phyloP scores from a whole-genome alignment of 2,797 vertebrate genomes.

The Intellagama lesueurii region DNA sequence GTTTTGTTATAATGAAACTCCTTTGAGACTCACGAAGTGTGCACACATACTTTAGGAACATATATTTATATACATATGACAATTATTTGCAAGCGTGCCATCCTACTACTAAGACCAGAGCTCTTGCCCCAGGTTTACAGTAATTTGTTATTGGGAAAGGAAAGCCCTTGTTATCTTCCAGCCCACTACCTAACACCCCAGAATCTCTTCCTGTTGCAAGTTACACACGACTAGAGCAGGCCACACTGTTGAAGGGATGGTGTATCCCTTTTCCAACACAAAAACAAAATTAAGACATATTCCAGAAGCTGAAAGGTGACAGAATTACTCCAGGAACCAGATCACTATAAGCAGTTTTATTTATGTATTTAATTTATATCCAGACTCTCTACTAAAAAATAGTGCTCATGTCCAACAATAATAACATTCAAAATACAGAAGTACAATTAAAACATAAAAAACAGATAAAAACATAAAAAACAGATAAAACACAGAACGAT shows the following conservation, averaged over 20 bases:
- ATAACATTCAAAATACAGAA: too few species aligned
- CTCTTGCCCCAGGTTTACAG: background rate
- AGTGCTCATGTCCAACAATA: too few species aligned
- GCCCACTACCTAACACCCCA: background rate
- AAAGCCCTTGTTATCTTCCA: background rate
- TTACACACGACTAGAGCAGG: background rate
- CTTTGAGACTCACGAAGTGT: too few species aligned
- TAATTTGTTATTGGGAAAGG: background rate
- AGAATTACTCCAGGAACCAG: background rate
- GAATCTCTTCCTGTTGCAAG: background rate
- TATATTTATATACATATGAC: too few species aligned
- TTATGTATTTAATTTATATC: too few species aligned
- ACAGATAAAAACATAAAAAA: too few species aligned
- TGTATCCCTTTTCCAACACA: background rate
- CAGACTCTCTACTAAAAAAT: too few species aligned
- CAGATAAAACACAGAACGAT: too few species aligned
- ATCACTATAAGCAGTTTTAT: background rate
- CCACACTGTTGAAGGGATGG: too few species aligned
- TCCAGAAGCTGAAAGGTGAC: background rate
- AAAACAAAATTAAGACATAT: background rate
- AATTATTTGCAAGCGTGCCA: background rate
- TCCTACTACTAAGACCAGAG: too few species aligned
- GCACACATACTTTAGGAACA: too few species aligned
- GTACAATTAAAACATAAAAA: too few species aligned
- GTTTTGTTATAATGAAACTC: background rate